Evolutionary conservation across 2,797 vertebrate species (phyloP).

Genomic region (Leptodactylus fallax): DNA sequence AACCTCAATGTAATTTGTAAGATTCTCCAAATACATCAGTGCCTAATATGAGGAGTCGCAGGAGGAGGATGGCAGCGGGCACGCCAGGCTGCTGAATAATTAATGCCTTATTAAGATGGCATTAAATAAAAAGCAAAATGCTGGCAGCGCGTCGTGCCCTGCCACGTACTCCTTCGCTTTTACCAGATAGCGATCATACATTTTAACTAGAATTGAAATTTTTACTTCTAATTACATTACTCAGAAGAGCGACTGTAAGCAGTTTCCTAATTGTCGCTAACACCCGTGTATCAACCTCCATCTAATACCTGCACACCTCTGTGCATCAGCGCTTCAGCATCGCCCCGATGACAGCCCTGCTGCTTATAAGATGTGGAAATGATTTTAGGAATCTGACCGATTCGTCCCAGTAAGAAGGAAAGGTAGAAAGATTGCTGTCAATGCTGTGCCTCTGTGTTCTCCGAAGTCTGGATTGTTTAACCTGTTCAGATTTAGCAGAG

Average conservation of each 20-base stretch:
- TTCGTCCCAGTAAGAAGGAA: neutral
- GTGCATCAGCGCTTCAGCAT: neutral
- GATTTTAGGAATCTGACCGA: neutral
- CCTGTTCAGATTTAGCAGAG: no score
- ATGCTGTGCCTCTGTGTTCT: no score
- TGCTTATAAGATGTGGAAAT: neutral
- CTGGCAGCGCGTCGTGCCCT: neutral
- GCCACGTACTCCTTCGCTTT: neutral
- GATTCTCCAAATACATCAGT: neutral
- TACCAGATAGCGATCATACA: constrained; percentile 24
- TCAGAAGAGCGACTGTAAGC: constrained; percentile 40
- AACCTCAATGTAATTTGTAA: constrained; percentile 8
- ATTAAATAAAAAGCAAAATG: constrained; percentile 50
- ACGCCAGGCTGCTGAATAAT: constrained; percentile 37
- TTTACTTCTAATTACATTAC: constrained; percentile 44
- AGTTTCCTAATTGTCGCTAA: constrained; percentile 37
- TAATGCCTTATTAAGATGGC: constrained; percentile 37
- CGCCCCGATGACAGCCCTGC: neutral
- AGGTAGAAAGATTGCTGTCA: no score
- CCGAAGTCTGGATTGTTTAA: no score
- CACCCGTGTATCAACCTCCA: neutral
- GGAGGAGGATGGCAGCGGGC: constrained; percentile 15
- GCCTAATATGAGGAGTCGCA: constrained; percentile 12
- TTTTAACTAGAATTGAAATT: constrained; percentile 45
- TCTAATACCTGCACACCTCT: neutral